A percentile compares a stretch with the other conserved stretches of the same genome.
Conservation (phyloP, 2,888 invertebrate genomes). For the Chesias legatella region DNA sequence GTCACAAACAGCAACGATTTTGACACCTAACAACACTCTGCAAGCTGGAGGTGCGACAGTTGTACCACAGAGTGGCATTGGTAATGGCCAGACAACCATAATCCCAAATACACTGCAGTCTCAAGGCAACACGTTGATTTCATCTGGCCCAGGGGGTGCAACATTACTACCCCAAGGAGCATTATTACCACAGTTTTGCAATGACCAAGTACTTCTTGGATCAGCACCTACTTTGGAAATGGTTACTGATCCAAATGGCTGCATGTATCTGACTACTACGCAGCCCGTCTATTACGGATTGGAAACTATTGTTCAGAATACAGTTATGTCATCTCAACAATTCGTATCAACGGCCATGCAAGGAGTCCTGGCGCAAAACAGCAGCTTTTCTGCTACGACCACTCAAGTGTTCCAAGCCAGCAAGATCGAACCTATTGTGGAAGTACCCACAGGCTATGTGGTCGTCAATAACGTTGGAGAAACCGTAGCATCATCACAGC, state of each 20-base stretch:
- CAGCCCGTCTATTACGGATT: conserved; percentile 91
- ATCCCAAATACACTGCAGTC: conserved; percentile 73
- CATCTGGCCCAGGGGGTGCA: conserved; percentile 73
- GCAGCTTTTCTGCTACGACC: conserved; percentile 91
- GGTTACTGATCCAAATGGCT: conserved; percentile 81
- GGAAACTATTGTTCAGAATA: conserved; percentile 93
- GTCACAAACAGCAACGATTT: conserved; percentile 59
- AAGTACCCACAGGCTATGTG: conserved; percentile 86
- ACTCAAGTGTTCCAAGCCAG: conserved; percentile 93
- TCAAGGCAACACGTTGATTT: conserved; percentile 77
- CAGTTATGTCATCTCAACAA: conserved; percentile 94
- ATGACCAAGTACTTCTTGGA: conserved; percentile 82
- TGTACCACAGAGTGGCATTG: conserved; percentile 72
- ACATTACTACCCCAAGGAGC: conserved; percentile 83
- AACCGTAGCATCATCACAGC: conserved; percentile 63
- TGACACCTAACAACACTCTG: conserved; percentile 62
- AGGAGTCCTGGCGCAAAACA: conserved; percentile 88
- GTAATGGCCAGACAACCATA: conserved; percentile 73
- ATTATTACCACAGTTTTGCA: conserved; percentile 73
- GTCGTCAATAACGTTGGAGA: conserved; percentile 83
- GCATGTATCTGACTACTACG: conserved; percentile 82
- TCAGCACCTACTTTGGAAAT: conserved; percentile 83
- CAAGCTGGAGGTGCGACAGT: conserved; percentile 66
- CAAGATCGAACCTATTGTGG: conserved; percentile 90
- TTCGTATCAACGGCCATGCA: conserved; percentile 90